Base-by-base conservation (phyloP, 2,113 vertebrate genomes). In the Dromiciops gliroides region DNA sequence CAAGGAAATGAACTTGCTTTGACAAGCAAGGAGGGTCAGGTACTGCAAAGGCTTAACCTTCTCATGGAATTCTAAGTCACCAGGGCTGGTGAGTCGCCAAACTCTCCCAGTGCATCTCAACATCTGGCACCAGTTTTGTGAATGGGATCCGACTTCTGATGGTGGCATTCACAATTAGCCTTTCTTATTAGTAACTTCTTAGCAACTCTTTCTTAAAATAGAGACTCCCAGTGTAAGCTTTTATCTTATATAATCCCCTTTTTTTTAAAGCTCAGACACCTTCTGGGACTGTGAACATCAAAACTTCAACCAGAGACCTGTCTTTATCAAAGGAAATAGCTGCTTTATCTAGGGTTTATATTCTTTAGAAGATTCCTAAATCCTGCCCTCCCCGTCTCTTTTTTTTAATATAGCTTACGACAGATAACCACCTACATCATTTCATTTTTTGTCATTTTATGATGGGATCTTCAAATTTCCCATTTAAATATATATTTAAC, bases 281-380 rank as follows among this genome's bases (percentile, higher is more conserved):
- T 98, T 97, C 96, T 95, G 97, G 94, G 94, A 98, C 95, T 97
- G 98, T 98, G 98, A 97, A 98, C 98, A 98, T 98, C 98, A 98
- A 98, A 98, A 96, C 97, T 97, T 98, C 96, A 97, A 97, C 97
- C 97, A 97, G 98, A 98, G 97, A 98, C 96, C 97, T 98, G 97
- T 98, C 98, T 98, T 98, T 98, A 98, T 98, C 97, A 97, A 98
- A 98, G 92, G 94, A 98, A 97, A 96, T 97, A 98, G 98, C 96
- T 98, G 94, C 89, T 98, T 96, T 98, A 97, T 96, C 96, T 97
- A 96, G 97, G 96, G 94, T 98, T 98, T 98, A 98, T 98, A 98
- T 98, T 98, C 98, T 98, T 98, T 97, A 97, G 95, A 98, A 53
- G 51, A 98, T 97, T 98, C 98, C 98, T 98, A 98, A 98, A 98